Conservation (phyloP, 1,140 invertebrate genomes). For the Hydropsyche tenuis region DNA sequence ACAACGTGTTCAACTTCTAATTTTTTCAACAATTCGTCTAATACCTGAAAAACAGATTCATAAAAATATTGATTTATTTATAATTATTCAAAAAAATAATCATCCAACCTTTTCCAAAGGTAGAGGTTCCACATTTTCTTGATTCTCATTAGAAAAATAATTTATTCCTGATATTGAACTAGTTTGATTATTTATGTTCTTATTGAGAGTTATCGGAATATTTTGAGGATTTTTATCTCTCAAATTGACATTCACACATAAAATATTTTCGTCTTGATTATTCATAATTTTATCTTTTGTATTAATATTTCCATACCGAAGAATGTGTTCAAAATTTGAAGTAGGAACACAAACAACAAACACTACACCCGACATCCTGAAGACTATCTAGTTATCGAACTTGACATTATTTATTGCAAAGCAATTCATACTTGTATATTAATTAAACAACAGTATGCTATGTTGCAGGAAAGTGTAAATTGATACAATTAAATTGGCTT, state of each 20-base stretch:
- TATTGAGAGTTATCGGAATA: slow-evolving; percentile 51
- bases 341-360: slow-evolving; percentile 69
- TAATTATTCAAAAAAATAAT: slow-evolving; percentile 14
- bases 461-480: too few relatives aligned
- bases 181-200: slow-evolving; percentile 34
- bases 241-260: slow-evolving; percentile 59
- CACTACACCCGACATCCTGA: slow-evolving; percentile 63
- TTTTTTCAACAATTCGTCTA: slow-evolving; percentile 70
- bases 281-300: too few relatives aligned
- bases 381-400: too few relatives aligned
- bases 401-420: too few relatives aligned
- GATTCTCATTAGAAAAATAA: background rate
- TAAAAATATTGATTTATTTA: slow-evolving; percentile 20
- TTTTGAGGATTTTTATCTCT: slow-evolving; percentile 59
- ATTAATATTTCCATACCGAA: slow-evolving; percentile 58
- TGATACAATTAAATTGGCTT: too few relatives aligned
- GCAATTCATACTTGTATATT: too few relatives aligned
- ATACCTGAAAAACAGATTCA: slow-evolving; percentile 58
- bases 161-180: slow-evolving; percentile 17
- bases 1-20: slow-evolving; percentile 72
- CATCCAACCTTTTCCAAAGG: slow-evolving; percentile 58
- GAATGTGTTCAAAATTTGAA: slow-evolving; percentile 63
- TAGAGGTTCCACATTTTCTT: slow-evolving; percentile 52
- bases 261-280: slow-evolving; percentile 53
- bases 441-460: too few relatives aligned